Conservation (phyloP, 2,888 invertebrate genomes). For the Andrena praecox region DNA sequence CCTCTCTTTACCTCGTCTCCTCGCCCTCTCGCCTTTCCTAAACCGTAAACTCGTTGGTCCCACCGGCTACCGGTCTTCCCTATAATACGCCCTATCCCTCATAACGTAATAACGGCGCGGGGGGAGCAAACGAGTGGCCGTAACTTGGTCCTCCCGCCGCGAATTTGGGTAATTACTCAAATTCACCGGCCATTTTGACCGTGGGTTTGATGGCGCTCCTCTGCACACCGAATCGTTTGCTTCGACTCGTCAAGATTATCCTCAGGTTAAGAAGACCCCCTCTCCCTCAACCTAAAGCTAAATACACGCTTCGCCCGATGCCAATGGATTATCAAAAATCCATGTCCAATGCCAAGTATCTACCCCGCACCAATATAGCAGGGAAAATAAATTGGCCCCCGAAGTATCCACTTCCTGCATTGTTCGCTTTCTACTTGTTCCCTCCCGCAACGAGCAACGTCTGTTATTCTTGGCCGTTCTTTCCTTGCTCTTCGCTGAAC, state of each 20-base stretch:
- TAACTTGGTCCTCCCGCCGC: conserved; percentile 72
- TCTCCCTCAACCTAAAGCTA: neutral
- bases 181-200: conserved; percentile 47
- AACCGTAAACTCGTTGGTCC: conserved; percentile 83
- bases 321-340: neutral
- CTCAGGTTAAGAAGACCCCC: neutral
- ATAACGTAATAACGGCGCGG: conserved; percentile 80
- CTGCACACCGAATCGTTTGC: neutral
- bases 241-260: neutral
- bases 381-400: neutral
- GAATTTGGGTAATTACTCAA: conserved; percentile 77
- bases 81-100: conserved; percentile 82
- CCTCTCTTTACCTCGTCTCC: conserved; percentile 54
- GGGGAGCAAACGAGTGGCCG: conserved; percentile 78
- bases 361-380: neutral
- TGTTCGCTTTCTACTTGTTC: neutral
- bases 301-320: neutral
- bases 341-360: neutral
- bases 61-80: conserved; percentile 83
- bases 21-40: conserved; percentile 72
- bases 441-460: neutral
- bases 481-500: neutral
- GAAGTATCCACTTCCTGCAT: neutral
- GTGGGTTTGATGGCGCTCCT: conserved; percentile 8
- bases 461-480: neutral